Evolutionary conservation across 2,113 vertebrate genomes (phyloP).

Genomic region (Stomatorhinus ivindoensis): DNA sequence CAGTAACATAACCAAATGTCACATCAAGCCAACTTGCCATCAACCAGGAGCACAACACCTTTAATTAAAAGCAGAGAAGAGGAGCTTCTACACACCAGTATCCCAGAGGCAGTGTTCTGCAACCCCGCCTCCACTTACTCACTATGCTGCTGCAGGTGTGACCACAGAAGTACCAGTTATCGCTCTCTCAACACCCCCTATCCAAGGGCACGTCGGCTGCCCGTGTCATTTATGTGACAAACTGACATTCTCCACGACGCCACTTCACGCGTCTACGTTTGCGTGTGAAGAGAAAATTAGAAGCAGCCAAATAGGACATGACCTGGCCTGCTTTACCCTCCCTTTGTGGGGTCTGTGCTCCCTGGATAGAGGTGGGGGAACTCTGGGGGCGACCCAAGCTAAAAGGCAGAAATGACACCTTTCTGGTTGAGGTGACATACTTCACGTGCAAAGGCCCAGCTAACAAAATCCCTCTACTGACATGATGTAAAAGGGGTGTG

Average conservation of each 20-base stretch:
- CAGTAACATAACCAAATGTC: slow-evolving; percentile 33
- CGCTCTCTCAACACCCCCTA: slow-evolving; percentile 20
- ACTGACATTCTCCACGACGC: background rate
- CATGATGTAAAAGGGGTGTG: slow-evolving; percentile 81
- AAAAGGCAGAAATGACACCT: background rate
- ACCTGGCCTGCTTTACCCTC: background rate
- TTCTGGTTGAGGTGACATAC: background rate
- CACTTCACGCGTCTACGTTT: background rate
- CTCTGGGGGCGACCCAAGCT: background rate
- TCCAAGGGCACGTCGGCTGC: background rate
- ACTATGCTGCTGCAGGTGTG: slow-evolving; percentile 44
- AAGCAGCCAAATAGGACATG: background rate
- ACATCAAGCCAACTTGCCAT: slow-evolving; percentile 33
- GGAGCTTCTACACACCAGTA: background rate
- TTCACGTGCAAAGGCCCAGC: background rate
- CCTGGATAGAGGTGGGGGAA: background rate
- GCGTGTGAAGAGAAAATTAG: background rate
- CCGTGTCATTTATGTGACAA: background rate
- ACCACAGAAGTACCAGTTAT: slow-evolving; percentile 58
- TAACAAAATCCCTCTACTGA: slow-evolving; percentile 53
- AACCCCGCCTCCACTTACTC: slow-evolving; percentile 13
- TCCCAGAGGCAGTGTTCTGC: background rate
- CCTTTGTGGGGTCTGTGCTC: background rate
- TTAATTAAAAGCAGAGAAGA: slow-evolving; percentile 1
- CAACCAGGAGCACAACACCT: background rate